Percentiles rank a stretch among this genome's conserved stretches.
phyloP scores from a whole-genome alignment of 2,113 vertebrate genomes.

The Gasterosteus aculeatus region DNA sequence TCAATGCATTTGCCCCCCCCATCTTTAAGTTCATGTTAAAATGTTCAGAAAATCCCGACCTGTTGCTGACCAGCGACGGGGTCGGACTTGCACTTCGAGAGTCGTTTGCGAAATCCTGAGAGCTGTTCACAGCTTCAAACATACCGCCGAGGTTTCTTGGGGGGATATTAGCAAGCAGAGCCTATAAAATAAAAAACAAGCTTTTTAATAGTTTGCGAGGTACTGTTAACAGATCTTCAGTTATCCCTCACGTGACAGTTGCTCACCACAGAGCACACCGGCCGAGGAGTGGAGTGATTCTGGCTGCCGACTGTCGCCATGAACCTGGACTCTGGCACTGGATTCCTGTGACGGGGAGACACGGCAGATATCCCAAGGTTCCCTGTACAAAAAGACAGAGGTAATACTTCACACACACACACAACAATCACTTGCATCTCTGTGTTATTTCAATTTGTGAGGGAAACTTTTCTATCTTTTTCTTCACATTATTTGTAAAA shows the following conservation, averaged over 20 bases:
- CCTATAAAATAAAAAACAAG: slow-evolving; percentile 28
- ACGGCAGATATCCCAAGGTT: slow-evolving; percentile 49
- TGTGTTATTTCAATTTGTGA: not conserved
- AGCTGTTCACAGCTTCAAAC: slow-evolving; percentile 59
- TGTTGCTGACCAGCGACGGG: slow-evolving; percentile 62
- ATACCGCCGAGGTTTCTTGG: slow-evolving; percentile 55
- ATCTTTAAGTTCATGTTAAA: no score
- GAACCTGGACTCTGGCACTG: slow-evolving; percentile 27
- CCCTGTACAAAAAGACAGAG: slow-evolving; percentile 36
- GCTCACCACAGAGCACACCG: slow-evolving; percentile 60
- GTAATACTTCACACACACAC: not conserved
- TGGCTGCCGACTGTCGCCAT: slow-evolving; percentile 5
- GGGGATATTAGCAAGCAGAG: slow-evolving; percentile 51
- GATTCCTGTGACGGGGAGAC: slow-evolving; percentile 31
- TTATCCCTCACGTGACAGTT: no score
- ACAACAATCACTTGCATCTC: not conserved
- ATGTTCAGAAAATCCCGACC: slow-evolving; percentile 57
- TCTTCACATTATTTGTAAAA: not conserved
- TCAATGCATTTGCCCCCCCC: no score
- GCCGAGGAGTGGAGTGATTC: slow-evolving; percentile 67
- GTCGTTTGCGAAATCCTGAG: slow-evolving; percentile 25
- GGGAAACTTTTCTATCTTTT: not conserved
- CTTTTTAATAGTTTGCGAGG: not conserved
- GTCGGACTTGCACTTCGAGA: slow-evolving; percentile 58
- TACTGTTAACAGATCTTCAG: not conserved